Evolutionary conservation across 2,888 invertebrate genomes (phyloP).

Genomic region (Caenorhabditis sp.): DNA sequence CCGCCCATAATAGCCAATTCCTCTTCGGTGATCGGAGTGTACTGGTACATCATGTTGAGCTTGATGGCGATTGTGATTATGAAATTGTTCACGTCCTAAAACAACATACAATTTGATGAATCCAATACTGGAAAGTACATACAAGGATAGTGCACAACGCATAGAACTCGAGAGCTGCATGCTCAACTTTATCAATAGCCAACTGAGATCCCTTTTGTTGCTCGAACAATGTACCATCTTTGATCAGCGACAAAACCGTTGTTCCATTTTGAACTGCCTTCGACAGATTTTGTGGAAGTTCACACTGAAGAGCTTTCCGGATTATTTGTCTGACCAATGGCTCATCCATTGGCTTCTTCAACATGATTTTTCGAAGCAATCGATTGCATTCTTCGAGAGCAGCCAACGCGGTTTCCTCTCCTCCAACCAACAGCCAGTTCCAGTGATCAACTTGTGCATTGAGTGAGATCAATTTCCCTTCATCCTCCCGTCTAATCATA

Average conservation of each 20-base stretch:
- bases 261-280: slow-evolving; percentile 15
- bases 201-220: slow-evolving; percentile 6
- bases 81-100: slow-evolving; percentile 58
- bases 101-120: neutral
- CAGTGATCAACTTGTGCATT: slow-evolving; percentile 60
- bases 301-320: slow-evolving; percentile 37
- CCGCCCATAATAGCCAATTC: slow-evolving; percentile 55
- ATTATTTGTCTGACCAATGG: slow-evolving; percentile 37
- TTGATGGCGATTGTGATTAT: slow-evolving; percentile 55
- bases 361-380: slow-evolving; percentile 52
- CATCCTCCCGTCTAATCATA: slow-evolving; percentile 33
- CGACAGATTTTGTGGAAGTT: slow-evolving; percentile 41
- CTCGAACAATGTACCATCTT: slow-evolving; percentile 19
- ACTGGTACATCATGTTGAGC: slow-evolving; percentile 38
- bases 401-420: slow-evolving; percentile 57
- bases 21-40: slow-evolving; percentile 49
- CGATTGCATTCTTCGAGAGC: slow-evolving; percentile 65
- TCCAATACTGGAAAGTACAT: neutral
- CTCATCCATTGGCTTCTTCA: slow-evolving; percentile 24
- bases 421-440: slow-evolving; percentile 62
- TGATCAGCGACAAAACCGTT: slow-evolving; percentile 45
- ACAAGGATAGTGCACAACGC: slow-evolving; percentile 51
- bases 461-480: slow-evolving; percentile 2
- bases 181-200: slow-evolving; percentile 38
- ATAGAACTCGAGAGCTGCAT: slow-evolving; percentile 56